These are phyloP conservation scores for Subanguina moxae DNA, from an alignment of 1,140 invertebrate species.

Conservation along the genomic window DNA sequence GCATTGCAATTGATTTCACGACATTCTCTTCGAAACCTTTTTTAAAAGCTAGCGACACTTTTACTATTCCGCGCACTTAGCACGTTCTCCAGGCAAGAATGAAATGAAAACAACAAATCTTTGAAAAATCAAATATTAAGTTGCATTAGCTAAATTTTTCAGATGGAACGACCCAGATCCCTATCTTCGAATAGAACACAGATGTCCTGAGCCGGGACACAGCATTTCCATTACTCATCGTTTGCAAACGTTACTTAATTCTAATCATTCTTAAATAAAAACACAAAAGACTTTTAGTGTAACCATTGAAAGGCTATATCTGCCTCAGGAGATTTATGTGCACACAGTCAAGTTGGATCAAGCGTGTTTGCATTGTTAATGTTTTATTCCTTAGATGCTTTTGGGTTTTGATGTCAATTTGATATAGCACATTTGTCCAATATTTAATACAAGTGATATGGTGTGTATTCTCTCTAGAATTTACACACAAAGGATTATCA, in stretches of 20 bases:
- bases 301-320: slow-evolving; percentile 17
- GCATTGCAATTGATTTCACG: too few species aligned
- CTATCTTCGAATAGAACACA: slow-evolving; percentile 29
- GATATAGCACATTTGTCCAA: neutral
- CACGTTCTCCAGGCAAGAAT: too few species aligned
- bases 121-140: too few species aligned
- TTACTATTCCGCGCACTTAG: too few species aligned
- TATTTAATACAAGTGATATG: neutral
- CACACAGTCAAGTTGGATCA: slow-evolving; percentile 12
- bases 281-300: slow-evolving; percentile 11
- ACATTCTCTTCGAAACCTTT: too few species aligned
- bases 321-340: slow-evolving; percentile 20
- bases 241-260: slow-evolving; percentile 25
- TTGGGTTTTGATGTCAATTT: neutral
- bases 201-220: slow-evolving; percentile 37
- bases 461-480: too few species aligned
- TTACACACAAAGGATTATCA: too few species aligned
- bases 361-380: slow-evolving; percentile 28
- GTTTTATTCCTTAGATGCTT: neutral
- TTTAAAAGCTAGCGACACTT: too few species aligned
- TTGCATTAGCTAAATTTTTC: neutral
- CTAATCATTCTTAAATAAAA: neutral
- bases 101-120: too few species aligned
- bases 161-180: slow-evolving; percentile 45
- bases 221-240: slow-evolving; percentile 24